Conservation (phyloP, 37 sponge, comb jelly and placozoan genomes). For the Diacarnus erythraeanus region DNA sequence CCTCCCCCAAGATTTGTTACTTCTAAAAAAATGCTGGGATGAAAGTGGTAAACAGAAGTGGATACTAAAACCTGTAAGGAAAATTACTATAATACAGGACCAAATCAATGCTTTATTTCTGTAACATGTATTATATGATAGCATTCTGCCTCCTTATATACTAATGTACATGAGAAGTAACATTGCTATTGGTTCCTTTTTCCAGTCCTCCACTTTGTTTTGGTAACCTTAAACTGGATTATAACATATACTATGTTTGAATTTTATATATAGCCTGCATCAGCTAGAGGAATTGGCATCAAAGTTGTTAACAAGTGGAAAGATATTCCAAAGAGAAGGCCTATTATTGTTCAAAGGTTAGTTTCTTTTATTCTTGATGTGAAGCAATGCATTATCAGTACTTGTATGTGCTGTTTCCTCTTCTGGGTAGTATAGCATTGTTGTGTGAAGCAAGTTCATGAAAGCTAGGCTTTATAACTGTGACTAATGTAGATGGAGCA, state of each 20-base stretch:
- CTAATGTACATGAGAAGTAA: neutral
- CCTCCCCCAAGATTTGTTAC: slow-evolving; percentile 74
- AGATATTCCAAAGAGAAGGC: slow-evolving; percentile 81
- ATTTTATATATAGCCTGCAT: slow-evolving; percentile 75
- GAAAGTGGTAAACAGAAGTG: slow-evolving; percentile 82
- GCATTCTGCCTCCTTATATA: neutral
- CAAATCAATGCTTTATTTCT: neutral
- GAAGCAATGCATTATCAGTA: no score
- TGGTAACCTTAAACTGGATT: neutral
- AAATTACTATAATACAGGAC: no score
- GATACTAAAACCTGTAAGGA: slow-evolving; percentile 91
- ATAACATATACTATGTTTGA: neutral
- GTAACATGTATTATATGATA: neutral
- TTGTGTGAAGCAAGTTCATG: no score
- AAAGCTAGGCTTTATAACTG: no score
- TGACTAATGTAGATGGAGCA: no score
- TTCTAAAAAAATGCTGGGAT: slow-evolving; percentile 84
- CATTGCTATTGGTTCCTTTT: no score
- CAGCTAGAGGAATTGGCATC: slow-evolving; percentile 96
- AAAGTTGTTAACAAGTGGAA: slow-evolving; percentile 76
- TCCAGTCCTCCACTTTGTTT: no score
- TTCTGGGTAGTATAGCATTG: no score
- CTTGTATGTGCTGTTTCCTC: no score
- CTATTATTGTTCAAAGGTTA: slow-evolving; percentile 85
- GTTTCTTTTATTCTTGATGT: no score